phyloP scores from a whole-genome alignment of 2,113 vertebrate species.

The Odontophorus gujanensis region DNA sequence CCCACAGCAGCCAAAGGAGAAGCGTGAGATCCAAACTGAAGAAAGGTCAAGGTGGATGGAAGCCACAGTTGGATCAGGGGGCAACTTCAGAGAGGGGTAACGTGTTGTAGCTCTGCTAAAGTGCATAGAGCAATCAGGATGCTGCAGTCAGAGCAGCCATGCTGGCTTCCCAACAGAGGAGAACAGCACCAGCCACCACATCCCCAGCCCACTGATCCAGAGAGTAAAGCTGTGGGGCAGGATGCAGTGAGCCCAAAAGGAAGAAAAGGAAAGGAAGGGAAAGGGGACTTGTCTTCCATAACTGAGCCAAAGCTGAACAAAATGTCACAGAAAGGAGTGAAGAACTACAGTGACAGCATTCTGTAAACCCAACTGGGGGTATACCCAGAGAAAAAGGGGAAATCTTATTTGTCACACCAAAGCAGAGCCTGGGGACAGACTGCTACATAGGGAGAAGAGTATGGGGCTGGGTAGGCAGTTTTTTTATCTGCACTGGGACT shows the following conservation, averaged over 20 bases:
- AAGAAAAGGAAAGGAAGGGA: background rate
- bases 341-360: background rate
- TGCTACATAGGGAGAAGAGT: background rate
- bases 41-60: background rate
- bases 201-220: rapidly evolving
- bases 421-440: background rate
- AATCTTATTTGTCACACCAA: background rate
- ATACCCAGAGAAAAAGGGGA: background rate
- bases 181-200: background rate
- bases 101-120: background rate
- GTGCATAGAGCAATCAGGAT: background rate
- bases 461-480: background rate
- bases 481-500: background rate
- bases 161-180: background rate
- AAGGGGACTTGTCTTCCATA: background rate
- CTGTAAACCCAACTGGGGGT: background rate
- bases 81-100: background rate
- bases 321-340: background rate
- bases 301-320: background rate
- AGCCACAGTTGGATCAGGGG: background rate
- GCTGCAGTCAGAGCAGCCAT: background rate
- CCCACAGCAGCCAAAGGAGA: background rate
- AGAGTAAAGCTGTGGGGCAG: background rate
- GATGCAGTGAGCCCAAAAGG: background rate
- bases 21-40: background rate